phyloP scores from a whole-genome alignment of 2,797 vertebrate species.

The Clarias pachynema region DNA sequence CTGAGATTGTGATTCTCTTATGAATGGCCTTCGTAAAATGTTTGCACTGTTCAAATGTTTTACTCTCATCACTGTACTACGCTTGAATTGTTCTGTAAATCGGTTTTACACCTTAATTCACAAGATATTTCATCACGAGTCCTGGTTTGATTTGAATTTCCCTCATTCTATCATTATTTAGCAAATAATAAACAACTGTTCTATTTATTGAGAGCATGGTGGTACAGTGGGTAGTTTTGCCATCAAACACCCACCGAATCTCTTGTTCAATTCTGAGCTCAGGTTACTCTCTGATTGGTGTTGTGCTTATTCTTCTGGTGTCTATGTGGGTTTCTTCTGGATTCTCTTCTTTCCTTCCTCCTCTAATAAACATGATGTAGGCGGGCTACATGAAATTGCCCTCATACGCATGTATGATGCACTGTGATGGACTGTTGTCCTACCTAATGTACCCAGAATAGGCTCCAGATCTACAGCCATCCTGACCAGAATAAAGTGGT shows the following conservation, averaged over 20 bases:
- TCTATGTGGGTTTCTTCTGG: neutral
- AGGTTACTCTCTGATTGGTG: neutral
- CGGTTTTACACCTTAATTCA: too few relatives aligned
- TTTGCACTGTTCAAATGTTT: too few relatives aligned
- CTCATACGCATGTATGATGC: neutral
- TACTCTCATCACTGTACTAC: too few relatives aligned
- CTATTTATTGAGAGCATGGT: neutral
- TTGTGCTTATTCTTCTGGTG: neutral
- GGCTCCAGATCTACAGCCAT: neutral
- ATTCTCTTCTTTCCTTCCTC: neutral
- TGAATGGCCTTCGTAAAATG: too few relatives aligned
- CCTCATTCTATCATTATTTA: neutral
- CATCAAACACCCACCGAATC: neutral
- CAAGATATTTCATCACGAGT: too few relatives aligned
- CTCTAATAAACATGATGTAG: neutral
- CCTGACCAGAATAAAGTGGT: neutral
- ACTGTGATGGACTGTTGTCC: neutral
- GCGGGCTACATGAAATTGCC: neutral
- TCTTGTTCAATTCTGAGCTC: neutral
- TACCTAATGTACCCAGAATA: neutral
- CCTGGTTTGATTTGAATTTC: too few relatives aligned
- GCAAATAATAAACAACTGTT: constrained; percentile 2
- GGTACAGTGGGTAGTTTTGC: neutral
- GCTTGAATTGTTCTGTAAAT: too few relatives aligned
- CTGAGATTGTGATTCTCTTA: too few relatives aligned